Evolutionary conservation across 2,113 vertebrate genomes (phyloP).

Genomic region (Eupsittula cactorum): DNA sequence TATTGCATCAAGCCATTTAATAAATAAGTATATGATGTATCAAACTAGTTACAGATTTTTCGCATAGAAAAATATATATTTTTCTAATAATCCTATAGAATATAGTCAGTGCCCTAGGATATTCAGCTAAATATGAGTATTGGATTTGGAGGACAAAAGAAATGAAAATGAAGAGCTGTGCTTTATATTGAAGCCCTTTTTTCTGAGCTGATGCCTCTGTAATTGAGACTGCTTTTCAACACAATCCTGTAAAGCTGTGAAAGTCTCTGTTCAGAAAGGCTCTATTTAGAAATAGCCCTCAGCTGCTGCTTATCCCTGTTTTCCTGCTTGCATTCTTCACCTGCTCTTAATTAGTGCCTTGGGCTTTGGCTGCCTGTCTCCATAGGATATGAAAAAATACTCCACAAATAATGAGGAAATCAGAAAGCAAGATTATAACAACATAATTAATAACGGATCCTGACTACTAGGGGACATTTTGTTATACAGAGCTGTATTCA

Average conservation of each 20-base stretch:
- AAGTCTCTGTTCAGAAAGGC: neutral
- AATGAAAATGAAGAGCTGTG: neutral
- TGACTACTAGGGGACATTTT: constrained; percentile 6
- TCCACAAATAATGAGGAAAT: constrained; percentile 18
- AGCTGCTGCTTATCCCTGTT: neutral
- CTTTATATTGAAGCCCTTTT: neutral
- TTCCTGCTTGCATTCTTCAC: constrained; percentile 38
- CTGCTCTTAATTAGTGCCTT: constrained; percentile 24
- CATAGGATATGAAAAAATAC: constrained; percentile 1
- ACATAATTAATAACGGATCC: constrained; percentile 2
- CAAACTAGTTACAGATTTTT: neutral
- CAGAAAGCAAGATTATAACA: constrained; percentile 1
- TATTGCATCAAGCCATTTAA: neutral
- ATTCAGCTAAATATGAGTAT: neutral
- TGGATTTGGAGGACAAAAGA: neutral
- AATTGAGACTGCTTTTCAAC: neutral
- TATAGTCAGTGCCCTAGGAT: neutral
- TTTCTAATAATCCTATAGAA: neutral
- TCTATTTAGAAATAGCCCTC: constrained; percentile 18
- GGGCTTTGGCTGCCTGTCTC: neutral
- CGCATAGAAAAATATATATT: neutral
- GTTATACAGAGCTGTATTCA: neutral
- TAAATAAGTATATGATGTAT: neutral
- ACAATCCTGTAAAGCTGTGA: constrained; percentile 36
- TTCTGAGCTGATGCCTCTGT: neutral